A percentile compares a stretch with the other conserved stretches of the same genome.
Conservation (phyloP, 1,140 invertebrate genomes). For the Caenorhabditis inopinata region DNA sequence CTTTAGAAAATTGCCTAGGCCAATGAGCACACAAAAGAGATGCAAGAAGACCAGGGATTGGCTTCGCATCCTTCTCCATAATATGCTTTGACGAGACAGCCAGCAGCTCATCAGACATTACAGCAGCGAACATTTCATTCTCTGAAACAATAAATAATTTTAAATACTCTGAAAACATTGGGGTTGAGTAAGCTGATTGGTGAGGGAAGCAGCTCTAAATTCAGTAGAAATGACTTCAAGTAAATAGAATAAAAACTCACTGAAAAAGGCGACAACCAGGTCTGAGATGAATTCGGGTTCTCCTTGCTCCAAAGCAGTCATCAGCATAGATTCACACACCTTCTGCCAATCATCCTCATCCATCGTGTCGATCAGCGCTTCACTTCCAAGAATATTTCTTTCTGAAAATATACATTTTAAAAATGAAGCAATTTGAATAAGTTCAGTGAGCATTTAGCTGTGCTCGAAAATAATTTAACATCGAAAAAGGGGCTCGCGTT, state of each 20-base stretch:
- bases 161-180: too few species aligned
- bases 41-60: not conserved
- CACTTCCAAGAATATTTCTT: not conserved
- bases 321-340: too few species aligned
- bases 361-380: not conserved
- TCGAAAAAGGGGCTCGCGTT: too few species aligned
- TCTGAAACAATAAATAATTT: too few species aligned
- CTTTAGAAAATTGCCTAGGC: not conserved
- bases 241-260: not conserved
- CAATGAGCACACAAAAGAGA: not conserved
- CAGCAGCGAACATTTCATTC: not conserved
- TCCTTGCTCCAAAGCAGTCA: not conserved
- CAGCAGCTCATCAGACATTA: not conserved
- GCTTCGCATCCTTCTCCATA: not conserved
- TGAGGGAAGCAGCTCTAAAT: too few species aligned
- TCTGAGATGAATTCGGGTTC: not conserved
- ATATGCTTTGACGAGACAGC: not conserved
- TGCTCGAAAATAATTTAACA: too few species aligned
- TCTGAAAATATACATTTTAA: too few species aligned
- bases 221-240: too few species aligned
- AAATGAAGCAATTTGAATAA: too few species aligned
- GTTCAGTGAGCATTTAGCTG: too few species aligned
- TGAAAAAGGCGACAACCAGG: not conserved
- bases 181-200: too few species aligned
- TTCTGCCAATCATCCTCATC: conserved; percentile 23